phyloP scores from a whole-genome alignment of 2,888 invertebrate genomes.

The Cosmia pyralina region DNA sequence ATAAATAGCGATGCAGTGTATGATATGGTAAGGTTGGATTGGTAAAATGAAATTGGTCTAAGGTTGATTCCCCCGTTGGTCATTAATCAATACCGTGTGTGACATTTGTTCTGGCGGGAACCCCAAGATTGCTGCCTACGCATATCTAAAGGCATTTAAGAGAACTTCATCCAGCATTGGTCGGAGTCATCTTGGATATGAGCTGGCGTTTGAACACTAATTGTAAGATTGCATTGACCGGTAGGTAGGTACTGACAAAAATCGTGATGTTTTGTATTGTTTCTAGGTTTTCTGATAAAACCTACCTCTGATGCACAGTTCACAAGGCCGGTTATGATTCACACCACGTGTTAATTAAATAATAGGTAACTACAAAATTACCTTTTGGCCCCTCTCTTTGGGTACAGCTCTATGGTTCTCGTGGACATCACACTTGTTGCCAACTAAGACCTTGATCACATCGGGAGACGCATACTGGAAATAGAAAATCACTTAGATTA shows the following conservation, averaged over 20 bases:
- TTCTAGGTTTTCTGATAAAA: not conserved
- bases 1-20: too few species aligned
- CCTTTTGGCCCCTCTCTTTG: constrained; percentile 95
- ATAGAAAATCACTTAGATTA: constrained; percentile 19
- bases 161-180: not conserved
- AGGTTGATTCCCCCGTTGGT: not conserved
- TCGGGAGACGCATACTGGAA: constrained; percentile 95
- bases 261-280: constrained; percentile 24
- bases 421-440: constrained; percentile 95
- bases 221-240: constrained; percentile 21
- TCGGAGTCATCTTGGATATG: not conserved
- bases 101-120: not conserved
- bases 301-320: not conserved
- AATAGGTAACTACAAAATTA: constrained; percentile 72
- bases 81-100: not conserved
- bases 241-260: constrained; percentile 2
- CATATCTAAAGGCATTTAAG: not conserved
- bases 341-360: not conserved
- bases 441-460: constrained; percentile 95
- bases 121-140: not conserved
- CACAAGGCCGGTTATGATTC: not conserved
- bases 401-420: constrained; percentile 94
- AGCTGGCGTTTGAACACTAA: constrained; percentile 1
- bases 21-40: too few species aligned
- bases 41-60: not conserved